phyloP scores from a whole-genome alignment of 2,888 invertebrate species.

The Synergus umbraculus region DNA sequence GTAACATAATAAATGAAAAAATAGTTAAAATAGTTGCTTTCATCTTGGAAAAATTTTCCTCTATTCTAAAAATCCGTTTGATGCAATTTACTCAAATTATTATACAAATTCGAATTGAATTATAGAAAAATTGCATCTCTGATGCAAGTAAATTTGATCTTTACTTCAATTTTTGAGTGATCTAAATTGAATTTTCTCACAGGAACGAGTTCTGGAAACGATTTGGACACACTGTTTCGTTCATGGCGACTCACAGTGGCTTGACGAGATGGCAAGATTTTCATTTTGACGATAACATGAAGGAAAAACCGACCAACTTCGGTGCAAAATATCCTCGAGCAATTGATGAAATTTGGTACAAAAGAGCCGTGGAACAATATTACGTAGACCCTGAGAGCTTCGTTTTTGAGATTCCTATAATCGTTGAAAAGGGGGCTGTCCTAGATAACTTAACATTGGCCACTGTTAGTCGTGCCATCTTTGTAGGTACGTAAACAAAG shows the following conservation, averaged over 20 bases:
- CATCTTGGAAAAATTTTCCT: not conserved
- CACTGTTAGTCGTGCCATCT: conserved; percentile 92
- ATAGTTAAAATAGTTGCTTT: not conserved
- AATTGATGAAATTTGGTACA: conserved; percentile 94
- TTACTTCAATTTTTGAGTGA: not conserved
- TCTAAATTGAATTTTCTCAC: conserved; percentile 63
- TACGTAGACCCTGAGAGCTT: conserved; percentile 88
- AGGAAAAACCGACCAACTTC: conserved; percentile 79
- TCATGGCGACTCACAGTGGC: conserved; percentile 94
- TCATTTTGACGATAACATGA: conserved; percentile 79
- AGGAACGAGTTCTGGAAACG: conserved; percentile 91
- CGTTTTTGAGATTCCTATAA: conserved; percentile 88
- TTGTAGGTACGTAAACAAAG: conserved; percentile 69
- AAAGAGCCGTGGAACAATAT: conserved; percentile 91
- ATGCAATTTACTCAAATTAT: not conserved
- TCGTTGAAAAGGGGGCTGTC: conserved; percentile 80
- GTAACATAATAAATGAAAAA: not conserved
- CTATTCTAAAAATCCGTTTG: not conserved
- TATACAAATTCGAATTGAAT: not conserved
- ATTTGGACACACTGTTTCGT: conserved; percentile 91
- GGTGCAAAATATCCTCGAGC: conserved; percentile 86
- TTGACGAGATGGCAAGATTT: conserved; percentile 93
- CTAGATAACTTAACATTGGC: conserved; percentile 83
- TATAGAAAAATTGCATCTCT: not conserved
- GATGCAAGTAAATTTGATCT: not conserved